Conservation (phyloP, 2,797 vertebrate genomes). For the Anguilla marmorata region DNA sequence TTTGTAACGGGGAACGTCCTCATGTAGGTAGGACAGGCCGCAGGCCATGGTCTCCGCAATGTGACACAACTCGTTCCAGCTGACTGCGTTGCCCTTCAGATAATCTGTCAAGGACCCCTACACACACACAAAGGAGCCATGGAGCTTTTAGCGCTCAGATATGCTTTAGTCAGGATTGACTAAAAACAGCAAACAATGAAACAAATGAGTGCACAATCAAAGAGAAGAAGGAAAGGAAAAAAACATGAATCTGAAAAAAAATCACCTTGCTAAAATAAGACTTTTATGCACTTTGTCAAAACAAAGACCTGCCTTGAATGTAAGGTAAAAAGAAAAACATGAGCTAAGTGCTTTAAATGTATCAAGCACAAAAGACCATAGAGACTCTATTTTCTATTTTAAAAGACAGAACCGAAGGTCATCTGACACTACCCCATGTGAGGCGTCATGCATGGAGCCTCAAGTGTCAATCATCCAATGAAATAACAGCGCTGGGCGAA, state of each 20-base stretch:
- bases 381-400: background rate
- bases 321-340: background rate
- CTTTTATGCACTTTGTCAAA: background rate
- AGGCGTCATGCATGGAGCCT: background rate
- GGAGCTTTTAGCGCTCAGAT: background rate
- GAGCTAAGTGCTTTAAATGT: background rate
- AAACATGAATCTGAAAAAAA: background rate
- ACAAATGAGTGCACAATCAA: background rate
- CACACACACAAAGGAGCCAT: conserved; percentile 19
- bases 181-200: background rate
- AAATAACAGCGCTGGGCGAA: background rate
- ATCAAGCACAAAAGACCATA: no score
- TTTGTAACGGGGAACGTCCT: conserved; percentile 92
- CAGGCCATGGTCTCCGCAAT: conserved; percentile 94
- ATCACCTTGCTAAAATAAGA: background rate
- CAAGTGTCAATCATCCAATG: background rate
- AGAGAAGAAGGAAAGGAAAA: no score
- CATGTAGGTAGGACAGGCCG: conserved; percentile 93
- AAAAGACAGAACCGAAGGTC: background rate
- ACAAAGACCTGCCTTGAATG: background rate
- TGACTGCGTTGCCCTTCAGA: conserved; percentile 92
- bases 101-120: conserved; percentile 96
- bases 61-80: conserved; percentile 92
- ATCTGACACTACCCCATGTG: background rate
- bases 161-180: background rate